Percentiles rank a stretch among this genome's conserved stretches.
Evolutionary conservation across 2,797 vertebrate species (phyloP).

Genomic region (Microtus agrestis): DNA sequence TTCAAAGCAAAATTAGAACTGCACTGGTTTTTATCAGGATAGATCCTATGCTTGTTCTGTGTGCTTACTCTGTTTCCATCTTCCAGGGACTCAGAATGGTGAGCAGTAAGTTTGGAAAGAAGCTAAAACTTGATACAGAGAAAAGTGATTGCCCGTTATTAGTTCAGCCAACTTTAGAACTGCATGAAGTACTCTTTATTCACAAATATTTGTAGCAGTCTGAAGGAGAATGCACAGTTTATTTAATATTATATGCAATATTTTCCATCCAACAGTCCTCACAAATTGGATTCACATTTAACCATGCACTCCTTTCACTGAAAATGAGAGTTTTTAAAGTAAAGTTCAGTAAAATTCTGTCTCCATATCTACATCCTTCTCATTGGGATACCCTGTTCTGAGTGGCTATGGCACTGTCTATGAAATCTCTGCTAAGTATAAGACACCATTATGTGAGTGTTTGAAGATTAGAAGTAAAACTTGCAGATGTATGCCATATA

Average conservation of each 20-base stretch:
- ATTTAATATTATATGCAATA: conserved; percentile 19
- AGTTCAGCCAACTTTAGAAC: conserved; percentile 23
- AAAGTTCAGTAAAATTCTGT: conserved; percentile 51
- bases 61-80: not conserved
- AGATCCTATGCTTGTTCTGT: not conserved
- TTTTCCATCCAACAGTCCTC: conserved; percentile 28
- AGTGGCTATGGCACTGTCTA: not conserved
- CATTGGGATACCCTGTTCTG: conserved; percentile 33
- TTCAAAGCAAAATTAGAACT: conserved; percentile 16
- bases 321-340: conserved; percentile 60
- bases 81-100: not conserved
- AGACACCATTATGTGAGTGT: not conserved
- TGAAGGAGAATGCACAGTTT: conserved; percentile 30
- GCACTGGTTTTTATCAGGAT: not conserved
- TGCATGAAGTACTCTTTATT: conserved; percentile 52
- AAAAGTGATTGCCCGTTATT: conserved; percentile 46
- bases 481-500: conserved; percentile 24
- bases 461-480: conserved; percentile 70
- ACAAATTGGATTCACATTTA: conserved; percentile 56
- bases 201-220: conserved; percentile 14
- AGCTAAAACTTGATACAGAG: conserved; percentile 43
- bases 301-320: not conserved
- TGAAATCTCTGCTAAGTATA: conserved; percentile 29
- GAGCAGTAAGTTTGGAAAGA: conserved; percentile 42
- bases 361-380: not conserved